Evolutionary conservation across 2,113 vertebrate genomes (phyloP).

Genomic region (Lamprologus sp.): DNA sequence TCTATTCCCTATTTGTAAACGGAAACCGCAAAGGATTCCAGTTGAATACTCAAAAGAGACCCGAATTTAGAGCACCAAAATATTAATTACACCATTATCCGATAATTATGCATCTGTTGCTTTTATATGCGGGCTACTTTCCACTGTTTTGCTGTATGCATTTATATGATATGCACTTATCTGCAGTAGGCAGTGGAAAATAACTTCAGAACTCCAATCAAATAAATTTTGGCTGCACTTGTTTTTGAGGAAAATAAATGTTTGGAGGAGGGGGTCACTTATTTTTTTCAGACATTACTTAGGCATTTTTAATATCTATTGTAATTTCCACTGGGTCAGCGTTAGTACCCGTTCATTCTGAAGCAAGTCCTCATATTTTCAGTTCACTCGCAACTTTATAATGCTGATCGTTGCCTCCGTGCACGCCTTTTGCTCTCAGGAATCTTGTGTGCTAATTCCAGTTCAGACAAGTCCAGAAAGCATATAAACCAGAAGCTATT

Average conservation of each 20-base stretch:
- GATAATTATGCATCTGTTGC: not conserved
- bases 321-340: not conserved
- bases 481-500: not conserved
- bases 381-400: not conserved
- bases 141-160: not conserved
- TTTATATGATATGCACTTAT: not conserved
- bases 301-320: not conserved
- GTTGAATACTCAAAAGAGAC: constrained; percentile 14
- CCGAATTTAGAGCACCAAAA: not conserved
- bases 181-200: not conserved
- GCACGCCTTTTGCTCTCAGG: not conserved
- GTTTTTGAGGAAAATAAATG: not conserved
- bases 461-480: not conserved
- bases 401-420: not conserved
- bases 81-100: constrained; percentile 4
- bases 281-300: not conserved
- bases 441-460: not conserved
- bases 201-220: not conserved
- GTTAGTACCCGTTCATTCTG: not conserved
- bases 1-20: constrained; percentile 11
- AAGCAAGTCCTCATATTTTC: not conserved
- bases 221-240: not conserved
- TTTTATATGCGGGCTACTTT: not conserved
- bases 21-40: constrained; percentile 16
- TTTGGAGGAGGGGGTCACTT: not conserved